Percentiles rank a stretch among this genome's conserved stretches.
These are phyloP conservation scores for Trinorchestia longiramus DNA, from an alignment of 1,140 invertebrate species.

Conservation along the genomic window DNA sequence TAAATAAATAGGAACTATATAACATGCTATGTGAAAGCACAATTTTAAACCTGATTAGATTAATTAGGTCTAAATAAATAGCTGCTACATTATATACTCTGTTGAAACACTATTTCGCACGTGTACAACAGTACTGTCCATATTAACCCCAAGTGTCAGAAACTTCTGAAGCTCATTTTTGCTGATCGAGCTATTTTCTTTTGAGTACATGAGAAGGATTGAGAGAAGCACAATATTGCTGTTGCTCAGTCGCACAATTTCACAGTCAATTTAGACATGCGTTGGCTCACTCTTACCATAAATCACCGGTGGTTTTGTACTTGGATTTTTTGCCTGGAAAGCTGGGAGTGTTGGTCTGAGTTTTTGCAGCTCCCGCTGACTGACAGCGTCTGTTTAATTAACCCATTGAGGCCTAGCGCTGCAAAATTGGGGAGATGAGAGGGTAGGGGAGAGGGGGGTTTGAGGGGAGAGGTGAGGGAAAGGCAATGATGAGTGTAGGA, in stretches of 20 bases:
- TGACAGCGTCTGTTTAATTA: constrained; percentile 38
- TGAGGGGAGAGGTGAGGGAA: background rate
- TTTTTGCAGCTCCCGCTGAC: constrained; percentile 6
- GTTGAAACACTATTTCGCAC: too few species aligned
- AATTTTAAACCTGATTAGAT: too few species aligned
- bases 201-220: background rate
- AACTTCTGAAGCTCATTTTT: background rate
- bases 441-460: background rate
- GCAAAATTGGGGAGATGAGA: background rate
- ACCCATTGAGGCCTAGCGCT: constrained; percentile 10
- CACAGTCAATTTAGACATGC: background rate
- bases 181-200: background rate
- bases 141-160: background rate
- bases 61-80: too few species aligned
- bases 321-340: background rate
- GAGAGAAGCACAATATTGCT: background rate
- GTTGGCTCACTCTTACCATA: background rate
- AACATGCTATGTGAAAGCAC: too few species aligned
- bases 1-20: too few species aligned
- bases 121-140: too few species aligned
- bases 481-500: background rate
- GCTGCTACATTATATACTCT: too few species aligned
- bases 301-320: background rate
- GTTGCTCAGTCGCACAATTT: background rate
- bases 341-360: constrained; percentile 6